Conservation (phyloP, 1,140 invertebrate genomes). For the Drosophila pseudoananassae region DNA sequence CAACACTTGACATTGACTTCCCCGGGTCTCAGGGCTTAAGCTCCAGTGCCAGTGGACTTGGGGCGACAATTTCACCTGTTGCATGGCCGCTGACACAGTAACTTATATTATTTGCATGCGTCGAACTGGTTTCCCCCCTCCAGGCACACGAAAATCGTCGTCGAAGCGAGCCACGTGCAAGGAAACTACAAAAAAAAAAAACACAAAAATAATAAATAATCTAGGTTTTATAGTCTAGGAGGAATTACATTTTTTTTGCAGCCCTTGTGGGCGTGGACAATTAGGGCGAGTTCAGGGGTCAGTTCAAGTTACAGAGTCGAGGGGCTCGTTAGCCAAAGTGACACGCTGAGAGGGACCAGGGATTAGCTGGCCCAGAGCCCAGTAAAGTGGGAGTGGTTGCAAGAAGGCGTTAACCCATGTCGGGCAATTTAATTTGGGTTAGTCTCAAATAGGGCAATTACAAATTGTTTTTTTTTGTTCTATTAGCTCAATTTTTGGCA, state of each 20-base stretch:
- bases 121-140: constrained; percentile 26
- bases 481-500: background rate
- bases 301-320: background rate
- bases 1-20: constrained; percentile 81
- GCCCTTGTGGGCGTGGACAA: constrained; percentile 26
- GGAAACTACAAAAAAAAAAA: background rate
- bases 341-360: constrained; percentile 21
- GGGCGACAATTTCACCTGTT: constrained; percentile 83
- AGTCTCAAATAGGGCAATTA: background rate
- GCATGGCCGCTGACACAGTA: constrained; percentile 76
- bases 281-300: constrained; percentile 23
- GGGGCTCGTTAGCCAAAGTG: background rate
- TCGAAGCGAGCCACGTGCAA: constrained; percentile 26
- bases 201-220: constrained; percentile 1
- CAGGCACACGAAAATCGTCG: background rate
- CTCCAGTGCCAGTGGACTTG: constrained; percentile 11
- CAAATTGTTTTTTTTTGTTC: background rate
- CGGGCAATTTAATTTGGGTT: background rate
- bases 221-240: constrained; percentile 4
- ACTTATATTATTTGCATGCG: constrained; percentile 82
- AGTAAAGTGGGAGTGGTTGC: background rate
- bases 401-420: constrained; percentile 12
- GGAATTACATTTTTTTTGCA: constrained; percentile 7
- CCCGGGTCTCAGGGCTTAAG: constrained; percentile 7
- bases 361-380: background rate